Evolutionary conservation across 1,140 invertebrate genomes (phyloP), one percentile per base, ranked within the genome.

Genomic region (Dicyema japonicum): DNA sequence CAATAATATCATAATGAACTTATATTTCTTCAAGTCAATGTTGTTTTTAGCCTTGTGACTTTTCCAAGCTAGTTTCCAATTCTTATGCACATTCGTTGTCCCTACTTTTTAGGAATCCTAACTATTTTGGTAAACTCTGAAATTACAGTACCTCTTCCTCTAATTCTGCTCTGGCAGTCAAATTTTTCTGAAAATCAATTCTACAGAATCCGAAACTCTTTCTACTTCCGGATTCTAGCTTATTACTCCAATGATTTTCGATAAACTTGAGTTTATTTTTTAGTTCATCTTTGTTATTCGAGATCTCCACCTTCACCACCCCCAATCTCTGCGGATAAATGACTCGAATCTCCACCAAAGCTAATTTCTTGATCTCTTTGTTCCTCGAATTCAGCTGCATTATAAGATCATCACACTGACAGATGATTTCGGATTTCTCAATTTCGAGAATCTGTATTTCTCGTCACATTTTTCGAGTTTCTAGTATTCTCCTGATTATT

Each of bases 391-490:
- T 43, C 47, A 53, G 48, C 30, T 49, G 47, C 26, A 47, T 44
- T 21, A 53, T 46, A 4, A 47, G 49, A 18, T 44, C 29, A 30
- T 51, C 46, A 47, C 50, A 53, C 26, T 46, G 47, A n/a, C 32
- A 26, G 18, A 53, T 43, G 18, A 53, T 33, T n/a, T 47, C 37
- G 28, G 51, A 43, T 19, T 48, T 30, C 24, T 53, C 45, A 5
- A 36, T 27, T 53, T 47, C 22, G 44, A 40, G 21, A 37, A 40
- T 14, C 47, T 36, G 39, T 48, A 52, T 29, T 51, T 44, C 28
- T 52, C 47, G 12, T 46, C 46, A 12, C 42, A 48, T 34, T 52
- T 52, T 28, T 50, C 49, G n/a, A 52, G 28, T 33, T 48, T 47
- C n/a, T n/a, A 34, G 46, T 42, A 43, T 45, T 22, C 7, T 18